Percentiles rank a stretch among this genome's conserved stretches.
Conservation (phyloP, 2,113 vertebrate genomes). For the Takifugu bimaculatus region DNA sequence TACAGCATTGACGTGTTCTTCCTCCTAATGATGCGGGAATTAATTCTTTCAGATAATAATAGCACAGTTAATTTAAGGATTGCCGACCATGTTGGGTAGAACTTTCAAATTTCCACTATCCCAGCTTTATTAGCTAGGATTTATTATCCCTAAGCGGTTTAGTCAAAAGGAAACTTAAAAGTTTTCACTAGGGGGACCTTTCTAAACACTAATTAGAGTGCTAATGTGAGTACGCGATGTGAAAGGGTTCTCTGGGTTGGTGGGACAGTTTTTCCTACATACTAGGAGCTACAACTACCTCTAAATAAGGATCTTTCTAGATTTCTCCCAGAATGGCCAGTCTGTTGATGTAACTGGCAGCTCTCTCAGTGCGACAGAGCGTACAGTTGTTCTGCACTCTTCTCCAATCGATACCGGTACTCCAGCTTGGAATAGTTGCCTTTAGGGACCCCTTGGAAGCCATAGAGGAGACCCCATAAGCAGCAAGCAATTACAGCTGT, state of each 20-base stretch:
- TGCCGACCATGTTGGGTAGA: too few species aligned
- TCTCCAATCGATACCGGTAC: conserved; percentile 69
- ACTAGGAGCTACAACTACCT: too few species aligned
- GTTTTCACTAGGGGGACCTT: conserved; percentile 45
- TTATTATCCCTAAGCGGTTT: not conserved
- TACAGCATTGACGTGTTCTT: too few species aligned
- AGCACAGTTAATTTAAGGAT: conserved; percentile 28
- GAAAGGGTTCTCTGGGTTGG: conserved; percentile 35
- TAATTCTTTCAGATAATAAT: conserved; percentile 16
- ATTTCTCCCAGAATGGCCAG: not conserved
- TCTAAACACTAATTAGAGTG: not conserved
- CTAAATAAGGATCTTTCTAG: not conserved
- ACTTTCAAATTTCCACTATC: too few species aligned
- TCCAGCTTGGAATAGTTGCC: conserved; percentile 76
- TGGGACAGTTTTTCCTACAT: conserved; percentile 21
- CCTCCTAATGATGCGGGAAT: conserved; percentile 8
- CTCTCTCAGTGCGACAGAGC: conserved; percentile 50
- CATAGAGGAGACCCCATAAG: conserved; percentile 77
- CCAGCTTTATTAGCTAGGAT: conserved; percentile 36
- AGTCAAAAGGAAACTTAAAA: too few species aligned
- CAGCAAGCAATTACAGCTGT: conserved; percentile 79
- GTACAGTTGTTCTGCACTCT: conserved; percentile 53
- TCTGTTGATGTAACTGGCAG: not conserved
- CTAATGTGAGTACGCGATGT: conserved; percentile 10
- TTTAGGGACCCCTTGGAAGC: conserved; percentile 67